These are phyloP conservation scores for Zoanthus solanderi DNA, from an alignment of 92 coral and sea anemone species.

Conservation along the genomic window DNA sequence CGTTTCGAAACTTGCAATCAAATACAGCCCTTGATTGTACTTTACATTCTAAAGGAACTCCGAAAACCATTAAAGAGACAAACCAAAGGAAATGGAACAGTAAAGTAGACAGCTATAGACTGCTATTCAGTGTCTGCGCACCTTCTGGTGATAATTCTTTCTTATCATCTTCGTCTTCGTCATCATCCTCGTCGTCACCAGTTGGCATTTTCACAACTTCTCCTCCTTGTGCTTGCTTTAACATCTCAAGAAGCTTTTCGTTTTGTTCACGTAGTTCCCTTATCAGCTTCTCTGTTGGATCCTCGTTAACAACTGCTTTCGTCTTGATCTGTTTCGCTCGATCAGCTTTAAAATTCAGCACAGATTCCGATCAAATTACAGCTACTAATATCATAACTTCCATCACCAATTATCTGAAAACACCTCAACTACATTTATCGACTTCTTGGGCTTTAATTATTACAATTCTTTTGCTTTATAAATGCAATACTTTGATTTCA, in stretches of 20 bases:
- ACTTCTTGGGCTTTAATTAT: no score
- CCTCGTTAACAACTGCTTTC: constrained; percentile 89
- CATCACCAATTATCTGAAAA: no score
- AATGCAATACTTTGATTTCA: no score
- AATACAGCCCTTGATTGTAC: no score
- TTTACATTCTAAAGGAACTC: no score
- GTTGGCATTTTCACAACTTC: constrained; percentile 72
- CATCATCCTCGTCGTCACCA: constrained; percentile 90
- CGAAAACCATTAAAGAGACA: no score
- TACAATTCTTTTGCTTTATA: no score
- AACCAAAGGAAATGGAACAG: no score
- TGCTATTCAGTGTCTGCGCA: neutral
- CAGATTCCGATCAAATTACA: neutral
- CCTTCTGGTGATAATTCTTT: constrained; percentile 88
- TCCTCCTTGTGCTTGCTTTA: constrained; percentile 89
- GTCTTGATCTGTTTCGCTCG: constrained; percentile 99
- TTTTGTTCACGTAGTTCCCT: constrained; percentile 92
- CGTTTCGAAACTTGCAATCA: no score
- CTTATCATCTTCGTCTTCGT: constrained; percentile 74
- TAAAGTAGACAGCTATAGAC: neutral
- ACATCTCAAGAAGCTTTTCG: constrained; percentile 84
- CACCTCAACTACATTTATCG: no score
- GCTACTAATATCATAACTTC: no score
- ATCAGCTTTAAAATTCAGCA: constrained; percentile 70
- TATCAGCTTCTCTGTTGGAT: constrained; percentile 94